A percentile compares a stretch with the other conserved stretches of the same genome.
These are phyloP conservation scores for Drosophila jambulina DNA, from an alignment of 1,140 invertebrate species.

Conservation along the genomic window DNA sequence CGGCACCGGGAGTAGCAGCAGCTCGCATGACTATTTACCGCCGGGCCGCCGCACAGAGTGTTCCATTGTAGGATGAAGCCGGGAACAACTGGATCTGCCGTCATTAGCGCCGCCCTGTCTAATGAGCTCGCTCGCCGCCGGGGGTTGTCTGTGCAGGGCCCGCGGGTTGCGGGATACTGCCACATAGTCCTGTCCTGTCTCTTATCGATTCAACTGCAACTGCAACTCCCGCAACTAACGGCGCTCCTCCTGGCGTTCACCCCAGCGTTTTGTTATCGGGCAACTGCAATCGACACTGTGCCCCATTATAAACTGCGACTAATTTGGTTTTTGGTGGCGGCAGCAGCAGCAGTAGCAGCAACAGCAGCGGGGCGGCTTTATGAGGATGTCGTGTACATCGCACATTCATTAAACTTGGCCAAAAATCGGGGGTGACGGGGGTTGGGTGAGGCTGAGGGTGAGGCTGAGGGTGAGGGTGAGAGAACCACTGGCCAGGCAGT, in stretches of 20 bases:
- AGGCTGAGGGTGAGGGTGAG: not conserved
- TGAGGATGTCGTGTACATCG: constrained; percentile 77
- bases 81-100: constrained; percentile 46
- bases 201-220: constrained; percentile 50
- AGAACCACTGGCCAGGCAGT: constrained; percentile 24
- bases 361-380: constrained; percentile 59
- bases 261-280: constrained; percentile 50
- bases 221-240: constrained; percentile 11
- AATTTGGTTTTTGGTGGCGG: constrained; percentile 66
- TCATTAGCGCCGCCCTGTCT: constrained; percentile 60
- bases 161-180: not conserved
- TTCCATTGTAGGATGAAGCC: constrained; percentile 53
- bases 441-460: not conserved
- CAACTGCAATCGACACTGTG: constrained; percentile 59
- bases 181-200: constrained; percentile 4
- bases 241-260: constrained; percentile 8
- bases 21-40: constrained; percentile 51
- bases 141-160: constrained; percentile 12
- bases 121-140: constrained; percentile 42
- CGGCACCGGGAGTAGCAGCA: not conserved
- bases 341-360: constrained; percentile 44
- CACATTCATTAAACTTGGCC: constrained; percentile 75
- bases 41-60: constrained; percentile 8
- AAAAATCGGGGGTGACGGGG: constrained; percentile 11
- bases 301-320: constrained; percentile 59